These are phyloP conservation scores for Camponotus fellah DNA, from an alignment of 2,888 invertebrate species.

Conservation along the genomic window DNA sequence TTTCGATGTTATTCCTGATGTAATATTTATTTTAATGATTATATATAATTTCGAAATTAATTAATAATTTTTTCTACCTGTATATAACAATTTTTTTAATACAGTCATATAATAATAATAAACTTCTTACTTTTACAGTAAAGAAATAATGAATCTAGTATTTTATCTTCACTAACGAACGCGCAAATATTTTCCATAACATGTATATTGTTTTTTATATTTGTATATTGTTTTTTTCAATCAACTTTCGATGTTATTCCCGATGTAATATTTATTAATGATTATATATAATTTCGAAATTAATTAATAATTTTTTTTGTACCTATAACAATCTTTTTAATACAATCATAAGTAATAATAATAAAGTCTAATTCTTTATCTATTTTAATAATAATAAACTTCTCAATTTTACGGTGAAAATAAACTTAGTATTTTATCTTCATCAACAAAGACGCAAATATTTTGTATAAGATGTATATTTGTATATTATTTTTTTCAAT, in stretches of 20 bases:
- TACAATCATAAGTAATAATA: background rate
- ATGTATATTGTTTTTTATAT: too few relatives aligned
- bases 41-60: background rate
- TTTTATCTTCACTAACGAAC: background rate
- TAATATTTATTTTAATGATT: background rate
- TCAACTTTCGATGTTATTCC: background rate
- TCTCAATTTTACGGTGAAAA: background rate
- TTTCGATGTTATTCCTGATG: background rate
- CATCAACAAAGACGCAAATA: background rate
- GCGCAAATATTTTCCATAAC: too few relatives aligned
- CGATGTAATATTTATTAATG: background rate
- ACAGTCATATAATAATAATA: too few relatives aligned
- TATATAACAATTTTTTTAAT: background rate
- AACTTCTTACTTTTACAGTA: background rate
- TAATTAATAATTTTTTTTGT: background rate
- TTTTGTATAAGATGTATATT: too few relatives aligned
- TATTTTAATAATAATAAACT: background rate
- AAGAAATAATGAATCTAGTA: background rate
- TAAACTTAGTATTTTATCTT: background rate
- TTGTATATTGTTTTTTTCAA: background rate
- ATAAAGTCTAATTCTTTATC: too few relatives aligned
- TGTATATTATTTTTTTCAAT: too few relatives aligned
- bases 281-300: background rate
- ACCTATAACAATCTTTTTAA: too few relatives aligned
- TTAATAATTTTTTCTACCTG: background rate